Evolutionary conservation across 2,888 invertebrate genomes (phyloP).

Genomic region (Phyllotreta striolata): DNA sequence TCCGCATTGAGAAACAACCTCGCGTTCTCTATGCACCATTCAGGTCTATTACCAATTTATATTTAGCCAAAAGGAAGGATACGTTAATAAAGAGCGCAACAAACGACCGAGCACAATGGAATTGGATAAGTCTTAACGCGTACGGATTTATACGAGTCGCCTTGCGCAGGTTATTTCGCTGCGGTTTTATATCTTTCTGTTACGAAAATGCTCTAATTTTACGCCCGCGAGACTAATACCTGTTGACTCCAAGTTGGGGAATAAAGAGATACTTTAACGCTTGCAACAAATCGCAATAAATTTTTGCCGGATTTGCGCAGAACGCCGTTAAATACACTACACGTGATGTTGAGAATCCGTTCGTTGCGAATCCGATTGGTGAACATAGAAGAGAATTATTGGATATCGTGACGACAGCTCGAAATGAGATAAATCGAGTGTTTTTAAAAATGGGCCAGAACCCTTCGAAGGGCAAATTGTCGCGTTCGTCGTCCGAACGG

Average conservation of each 20-base stretch:
- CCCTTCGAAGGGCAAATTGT: conserved; percentile 78
- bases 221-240: no score
- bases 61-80: conserved; percentile 25
- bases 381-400: conserved; percentile 2
- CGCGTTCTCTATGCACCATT: conserved; percentile 22
- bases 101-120: conserved; percentile 11
- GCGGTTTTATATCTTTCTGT: no score
- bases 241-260: no score
- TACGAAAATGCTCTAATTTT: no score
- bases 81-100: conserved; percentile 19
- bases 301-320: no score
- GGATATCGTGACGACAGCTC: conserved; percentile 4
- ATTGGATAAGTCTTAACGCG: background rate
- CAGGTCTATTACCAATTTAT: conserved; percentile 22
- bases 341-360: no score
- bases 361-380: background rate
- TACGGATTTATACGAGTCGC: no score
- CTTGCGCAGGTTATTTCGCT: no score
- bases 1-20: conserved; percentile 14
- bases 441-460: conserved; percentile 74
- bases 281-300: no score
- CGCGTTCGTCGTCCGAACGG: conserved; percentile 71
- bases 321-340: no score
- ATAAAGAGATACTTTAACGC: no score
- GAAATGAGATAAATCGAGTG: background rate